Evolutionary conservation across 92 coral and sea anemone genomes (phyloP).

Genomic region (Palythoa heliodiscus): DNA sequence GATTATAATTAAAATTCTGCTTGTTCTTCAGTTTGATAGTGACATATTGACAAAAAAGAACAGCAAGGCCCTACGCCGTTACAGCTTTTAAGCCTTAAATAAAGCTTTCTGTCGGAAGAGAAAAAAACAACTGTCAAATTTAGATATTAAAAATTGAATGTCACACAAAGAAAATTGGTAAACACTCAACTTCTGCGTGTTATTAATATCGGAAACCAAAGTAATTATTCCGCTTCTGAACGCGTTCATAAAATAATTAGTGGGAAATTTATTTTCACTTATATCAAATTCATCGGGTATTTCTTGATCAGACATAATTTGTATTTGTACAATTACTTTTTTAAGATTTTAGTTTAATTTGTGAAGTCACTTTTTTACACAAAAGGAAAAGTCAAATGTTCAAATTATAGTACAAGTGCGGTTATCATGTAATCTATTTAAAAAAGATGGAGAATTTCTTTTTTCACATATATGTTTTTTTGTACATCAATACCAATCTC

Average conservation of each 20-base stretch:
- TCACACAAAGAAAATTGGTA: neutral
- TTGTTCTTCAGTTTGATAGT: neutral
- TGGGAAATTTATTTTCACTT: constrained; percentile 7
- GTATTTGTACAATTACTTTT: neutral
- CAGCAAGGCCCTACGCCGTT: neutral
- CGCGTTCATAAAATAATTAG: neutral
- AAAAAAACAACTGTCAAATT: neutral
- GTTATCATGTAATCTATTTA: neutral
- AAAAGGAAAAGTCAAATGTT: neutral
- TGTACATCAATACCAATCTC: neutral
- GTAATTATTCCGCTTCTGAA: neutral
- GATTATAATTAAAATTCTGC: neutral
- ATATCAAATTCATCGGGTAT: neutral
- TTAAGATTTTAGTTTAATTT: neutral
- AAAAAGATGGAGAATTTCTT: no score
- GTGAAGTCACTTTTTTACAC: neutral
- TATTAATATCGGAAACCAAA: constrained; percentile 8
- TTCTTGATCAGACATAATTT: neutral
- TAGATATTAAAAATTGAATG: neutral
- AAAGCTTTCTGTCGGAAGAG: neutral
- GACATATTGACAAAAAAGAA: neutral
- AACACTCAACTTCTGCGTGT: neutral
- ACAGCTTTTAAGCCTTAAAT: neutral
- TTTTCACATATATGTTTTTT: no score
- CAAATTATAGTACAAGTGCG: neutral